A percentile compares a stretch with the other conserved stretches of the same genome.
Evolutionary conservation across 1,140 invertebrate genomes (phyloP).

Genomic region (Stenopsyche tienmushanensis): DNA sequence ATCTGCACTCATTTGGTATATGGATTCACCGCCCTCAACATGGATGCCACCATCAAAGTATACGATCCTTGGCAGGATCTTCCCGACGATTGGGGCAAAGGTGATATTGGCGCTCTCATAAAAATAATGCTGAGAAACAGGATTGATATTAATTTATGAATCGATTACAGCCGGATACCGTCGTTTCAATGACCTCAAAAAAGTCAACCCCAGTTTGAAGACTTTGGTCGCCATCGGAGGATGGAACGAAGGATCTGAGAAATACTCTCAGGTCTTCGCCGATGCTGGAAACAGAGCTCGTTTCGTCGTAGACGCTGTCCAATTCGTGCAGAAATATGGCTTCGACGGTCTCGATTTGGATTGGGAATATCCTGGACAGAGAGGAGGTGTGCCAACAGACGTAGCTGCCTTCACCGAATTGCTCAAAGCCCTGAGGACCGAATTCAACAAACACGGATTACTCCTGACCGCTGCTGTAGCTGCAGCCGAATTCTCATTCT

Average conservation of each 20-base stretch:
- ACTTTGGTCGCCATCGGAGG: constrained; percentile 73
- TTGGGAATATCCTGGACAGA: constrained; percentile 77
- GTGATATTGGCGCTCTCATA: too few species aligned
- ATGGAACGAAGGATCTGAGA: constrained; percentile 72
- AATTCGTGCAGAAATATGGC: constrained; percentile 60
- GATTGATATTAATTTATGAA: too few species aligned
- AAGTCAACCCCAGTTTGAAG: constrained; percentile 61
- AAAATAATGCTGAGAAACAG: too few species aligned
- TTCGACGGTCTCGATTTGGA: constrained; percentile 83
- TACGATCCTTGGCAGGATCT: constrained; percentile 68
- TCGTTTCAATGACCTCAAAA: constrained; percentile 62
- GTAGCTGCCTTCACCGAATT: constrained; percentile 55
- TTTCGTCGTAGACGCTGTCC: constrained; percentile 62
- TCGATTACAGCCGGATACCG: constrained; percentile 53
- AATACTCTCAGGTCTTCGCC: constrained; percentile 61
- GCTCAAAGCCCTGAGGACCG: constrained; percentile 59
- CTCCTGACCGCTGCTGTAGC: constrained; percentile 66
- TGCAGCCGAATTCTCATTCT: constrained; percentile 55
- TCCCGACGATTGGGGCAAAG: constrained; percentile 51
- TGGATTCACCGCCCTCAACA: constrained; percentile 64
- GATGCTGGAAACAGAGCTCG: constrained; percentile 52
- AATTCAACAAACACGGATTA: constrained; percentile 55
- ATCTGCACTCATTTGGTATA: constrained; percentile 77
- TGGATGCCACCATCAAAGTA: constrained; percentile 51
- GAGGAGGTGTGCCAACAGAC: constrained; percentile 60